Evolutionary conservation across 2,797 vertebrate species (phyloP).

Genomic region (Siniperca obscura): DNA sequence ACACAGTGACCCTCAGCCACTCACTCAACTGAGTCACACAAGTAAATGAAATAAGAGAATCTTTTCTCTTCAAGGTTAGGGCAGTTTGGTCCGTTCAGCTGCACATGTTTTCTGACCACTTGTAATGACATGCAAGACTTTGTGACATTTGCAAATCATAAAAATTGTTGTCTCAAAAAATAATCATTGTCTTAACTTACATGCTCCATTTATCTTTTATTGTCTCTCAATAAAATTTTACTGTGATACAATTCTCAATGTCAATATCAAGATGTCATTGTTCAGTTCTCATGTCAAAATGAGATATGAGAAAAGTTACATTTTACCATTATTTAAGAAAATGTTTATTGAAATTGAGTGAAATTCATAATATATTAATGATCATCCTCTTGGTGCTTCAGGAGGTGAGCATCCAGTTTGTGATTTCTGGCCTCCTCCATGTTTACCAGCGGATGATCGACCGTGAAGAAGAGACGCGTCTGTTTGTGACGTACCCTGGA

Average conservation of each 20-base stretch:
- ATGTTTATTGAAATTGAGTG: not conserved
- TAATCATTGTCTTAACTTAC: not conserved
- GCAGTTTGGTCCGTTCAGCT: not conserved
- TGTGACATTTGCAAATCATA: not conserved
- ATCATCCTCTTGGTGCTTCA: conserved; percentile 55
- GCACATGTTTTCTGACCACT: not conserved
- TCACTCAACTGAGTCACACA: not conserved
- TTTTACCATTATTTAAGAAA: too few species aligned
- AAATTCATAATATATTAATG: not conserved
- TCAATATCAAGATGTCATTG: not conserved
- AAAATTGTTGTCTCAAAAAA: not conserved
- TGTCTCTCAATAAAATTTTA: not conserved
- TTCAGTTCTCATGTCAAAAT: not conserved
- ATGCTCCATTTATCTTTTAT: not conserved
- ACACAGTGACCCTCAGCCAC: not conserved
- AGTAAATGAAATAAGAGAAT: not conserved
- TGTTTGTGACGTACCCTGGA: conserved; percentile 93
- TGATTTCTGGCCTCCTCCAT: conserved; percentile 94
- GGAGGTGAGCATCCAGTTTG: conserved; percentile 95
- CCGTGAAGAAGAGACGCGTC: conserved; percentile 91
- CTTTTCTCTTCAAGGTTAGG: not conserved
- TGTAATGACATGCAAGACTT: not conserved
- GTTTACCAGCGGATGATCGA: conserved; percentile 96
- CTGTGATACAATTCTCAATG: not conserved
- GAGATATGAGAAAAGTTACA: not conserved